phyloP scores from a whole-genome alignment of 1,140 invertebrate species.

The Planococcus citri region DNA sequence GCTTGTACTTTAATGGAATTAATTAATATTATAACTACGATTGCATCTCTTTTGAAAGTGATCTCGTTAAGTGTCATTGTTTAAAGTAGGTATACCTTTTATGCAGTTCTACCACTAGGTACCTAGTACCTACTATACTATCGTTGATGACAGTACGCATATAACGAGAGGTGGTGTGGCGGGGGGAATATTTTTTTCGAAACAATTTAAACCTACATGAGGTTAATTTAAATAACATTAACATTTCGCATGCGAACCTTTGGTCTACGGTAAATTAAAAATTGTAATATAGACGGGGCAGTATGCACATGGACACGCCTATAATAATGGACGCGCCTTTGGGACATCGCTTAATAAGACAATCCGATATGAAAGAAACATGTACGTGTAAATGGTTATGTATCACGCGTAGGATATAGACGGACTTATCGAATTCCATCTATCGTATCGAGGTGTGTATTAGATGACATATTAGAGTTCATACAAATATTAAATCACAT shows the following conservation, averaged over 20 bases:
- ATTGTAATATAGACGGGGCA: background rate
- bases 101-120: too few relatives aligned
- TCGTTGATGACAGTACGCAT: too few relatives aligned
- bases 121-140: too few relatives aligned
- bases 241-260: conserved; percentile 6
- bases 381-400: conserved; percentile 6
- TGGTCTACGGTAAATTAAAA: background rate
- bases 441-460: conserved; percentile 6
- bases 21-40: background rate
- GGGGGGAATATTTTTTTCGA: background rate
- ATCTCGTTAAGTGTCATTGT: background rate
- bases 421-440: conserved; percentile 6
- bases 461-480: background rate
- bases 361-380: conserved; percentile 7
- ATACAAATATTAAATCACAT: background rate
- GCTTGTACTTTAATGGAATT: background rate
- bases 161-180: too few relatives aligned
- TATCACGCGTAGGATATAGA: conserved; percentile 1
- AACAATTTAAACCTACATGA: background rate
- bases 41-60: background rate
- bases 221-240: conserved; percentile 8
- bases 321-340: conserved; percentile 6
- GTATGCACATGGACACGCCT: background rate
- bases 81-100: background rate
- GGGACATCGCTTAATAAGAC: background rate